Evolutionary conservation across 1,140 invertebrate species (phyloP), one percentile per base, ranked within the genome.

Genomic region (Achatina immaculata): DNA sequence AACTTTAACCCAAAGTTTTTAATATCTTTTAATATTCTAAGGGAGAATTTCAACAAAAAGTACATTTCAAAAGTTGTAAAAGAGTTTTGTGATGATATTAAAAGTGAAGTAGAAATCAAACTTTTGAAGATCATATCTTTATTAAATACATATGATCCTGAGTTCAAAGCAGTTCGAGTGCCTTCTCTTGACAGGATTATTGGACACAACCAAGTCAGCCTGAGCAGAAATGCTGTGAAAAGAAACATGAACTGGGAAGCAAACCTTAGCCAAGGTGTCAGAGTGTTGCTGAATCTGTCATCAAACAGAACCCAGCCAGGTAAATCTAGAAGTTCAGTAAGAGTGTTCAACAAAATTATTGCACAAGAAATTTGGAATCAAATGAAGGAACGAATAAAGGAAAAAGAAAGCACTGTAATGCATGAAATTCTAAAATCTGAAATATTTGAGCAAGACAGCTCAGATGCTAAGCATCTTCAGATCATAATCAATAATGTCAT

Each of bases 11-110:
- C 85, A n/a, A 84, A 85, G 66, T 78, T 81, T 55, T 58, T 86
- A 36, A 83, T 86, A 40, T 80, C 84, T 19, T 86, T 86, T 66
- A 86, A 86, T 51, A 86, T 86, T 28, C 40, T 86, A 76, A 85
- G 85, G 36, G 81, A 83, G 79, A 83, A 81, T 66, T 86, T 86
- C 58, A 82, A 85, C 71, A 36, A 51, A 21, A 77, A 83, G 14
- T 85, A 82, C 55, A 83, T 86, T 36, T 72, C 78, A 43, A 79
- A 75, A 58, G 78, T 79, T 11, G 82, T 86, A 19, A 76, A 55
- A 68, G 78, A 73, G 72, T 81, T 86, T 78, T 42, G 81, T 0
- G 48, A 55, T 31, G 68, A 74, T 36, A 81, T 86, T 24, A 81
- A 28, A 40, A 71, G 80, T 24, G 36, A n/a, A 62, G 65, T 66